Percentiles rank a stretch among this genome's conserved stretches.
phyloP scores from a whole-genome alignment of 2,113 vertebrate genomes.

The Sebastes schlegelii region DNA sequence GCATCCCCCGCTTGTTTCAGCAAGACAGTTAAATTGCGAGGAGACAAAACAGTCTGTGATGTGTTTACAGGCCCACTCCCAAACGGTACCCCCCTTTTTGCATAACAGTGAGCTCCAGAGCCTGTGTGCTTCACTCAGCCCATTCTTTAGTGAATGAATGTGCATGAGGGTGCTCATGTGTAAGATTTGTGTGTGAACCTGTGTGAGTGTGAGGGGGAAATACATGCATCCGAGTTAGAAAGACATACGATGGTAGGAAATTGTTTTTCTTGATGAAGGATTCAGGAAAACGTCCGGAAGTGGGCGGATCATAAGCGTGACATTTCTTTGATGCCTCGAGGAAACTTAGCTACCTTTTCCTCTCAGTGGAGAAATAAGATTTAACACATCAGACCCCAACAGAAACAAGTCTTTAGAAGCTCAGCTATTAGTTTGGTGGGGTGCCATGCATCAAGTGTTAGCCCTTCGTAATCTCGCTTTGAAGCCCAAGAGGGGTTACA shows the following conservation, averaged over 20 bases:
- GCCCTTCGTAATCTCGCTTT: constrained; percentile 78
- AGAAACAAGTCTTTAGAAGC: constrained; percentile 22
- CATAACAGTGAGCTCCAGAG: constrained; percentile 59
- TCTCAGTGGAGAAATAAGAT: constrained; percentile 24
- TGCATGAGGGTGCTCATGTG: constrained; percentile 56
- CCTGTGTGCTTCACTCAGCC: constrained; percentile 44
- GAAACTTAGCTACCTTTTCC: constrained; percentile 20
- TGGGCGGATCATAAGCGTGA: background rate
- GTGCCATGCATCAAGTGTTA: constrained; percentile 57
- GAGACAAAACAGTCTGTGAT: constrained; percentile 65
- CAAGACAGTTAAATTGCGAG: constrained; percentile 43
- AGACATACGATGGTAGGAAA: background rate
- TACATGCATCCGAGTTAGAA: constrained; percentile 25
- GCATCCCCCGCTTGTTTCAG: constrained; percentile 50
- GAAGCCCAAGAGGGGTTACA: constrained; percentile 71
- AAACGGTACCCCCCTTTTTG: constrained; percentile 43
- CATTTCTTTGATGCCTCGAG: constrained; percentile 21
- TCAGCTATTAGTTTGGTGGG: constrained; percentile 31
- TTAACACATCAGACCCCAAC: constrained; percentile 44
- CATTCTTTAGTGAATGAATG: constrained; percentile 59
- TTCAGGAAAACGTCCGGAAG: background rate
- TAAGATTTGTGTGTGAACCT: constrained; percentile 34
- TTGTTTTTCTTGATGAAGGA: constrained; percentile 3
- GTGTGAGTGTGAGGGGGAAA: constrained; percentile 12
- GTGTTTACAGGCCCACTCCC: constrained; percentile 62